Conservation (phyloP, 2,888 invertebrate genomes). For the Empis stercorea region DNA sequence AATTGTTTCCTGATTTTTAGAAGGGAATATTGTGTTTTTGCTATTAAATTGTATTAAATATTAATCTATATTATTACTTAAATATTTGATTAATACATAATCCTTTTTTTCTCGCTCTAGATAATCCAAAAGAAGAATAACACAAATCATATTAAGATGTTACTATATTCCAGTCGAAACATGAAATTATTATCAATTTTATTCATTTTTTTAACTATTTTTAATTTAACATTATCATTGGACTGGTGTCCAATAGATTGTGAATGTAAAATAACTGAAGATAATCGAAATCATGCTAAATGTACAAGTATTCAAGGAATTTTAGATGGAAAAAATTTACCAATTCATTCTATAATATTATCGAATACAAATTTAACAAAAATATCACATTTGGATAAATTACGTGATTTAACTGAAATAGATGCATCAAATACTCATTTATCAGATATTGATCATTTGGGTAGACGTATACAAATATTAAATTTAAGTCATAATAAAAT, state of each 20-base stretch:
- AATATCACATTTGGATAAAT: conserved; percentile 42
- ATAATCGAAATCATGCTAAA: conserved; percentile 28
- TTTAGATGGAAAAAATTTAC: conserved; percentile 18
- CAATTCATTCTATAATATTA: conserved; percentile 43
- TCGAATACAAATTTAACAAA: conserved; percentile 49
- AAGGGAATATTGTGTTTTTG: no score
- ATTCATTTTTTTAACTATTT: no score
- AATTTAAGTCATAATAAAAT: conserved; percentile 50
- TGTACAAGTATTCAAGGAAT: conserved; percentile 28
- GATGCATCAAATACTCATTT: conserved; percentile 52
- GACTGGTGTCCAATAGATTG: conserved; percentile 28
- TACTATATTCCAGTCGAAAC: no score
- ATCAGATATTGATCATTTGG: conserved; percentile 43
- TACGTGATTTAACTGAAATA: conserved; percentile 47
- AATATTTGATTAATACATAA: no score
- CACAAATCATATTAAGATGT: no score
- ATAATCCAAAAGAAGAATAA: no score
- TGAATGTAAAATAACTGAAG: conserved; percentile 22
- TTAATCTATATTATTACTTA: no score
- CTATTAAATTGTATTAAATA: no score
- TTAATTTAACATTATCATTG: background rate
- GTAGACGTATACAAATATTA: conserved; percentile 45
- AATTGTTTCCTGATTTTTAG: no score
- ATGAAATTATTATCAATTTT: no score
- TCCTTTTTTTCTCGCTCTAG: no score